These are phyloP conservation scores for Nothocercus nigrocapillus DNA, from an alignment of 2,113 vertebrate genomes.

Conservation along the genomic window DNA sequence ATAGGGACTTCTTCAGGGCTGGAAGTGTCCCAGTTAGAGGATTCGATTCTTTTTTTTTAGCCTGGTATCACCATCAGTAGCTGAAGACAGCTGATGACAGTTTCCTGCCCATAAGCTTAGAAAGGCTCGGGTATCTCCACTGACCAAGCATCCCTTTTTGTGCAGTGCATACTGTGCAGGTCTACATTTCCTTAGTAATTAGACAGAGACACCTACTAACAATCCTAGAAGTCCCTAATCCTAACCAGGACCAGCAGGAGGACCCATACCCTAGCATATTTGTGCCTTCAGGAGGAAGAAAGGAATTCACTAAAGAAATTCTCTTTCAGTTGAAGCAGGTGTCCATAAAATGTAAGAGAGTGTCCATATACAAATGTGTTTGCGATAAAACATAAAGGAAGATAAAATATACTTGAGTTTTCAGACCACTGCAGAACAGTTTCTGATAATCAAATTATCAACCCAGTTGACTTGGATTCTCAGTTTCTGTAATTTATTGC, in stretches of 20 bases:
- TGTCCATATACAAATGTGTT: not conserved
- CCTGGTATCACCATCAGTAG: not conserved
- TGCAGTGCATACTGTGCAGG: not conserved
- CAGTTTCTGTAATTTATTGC: not conserved
- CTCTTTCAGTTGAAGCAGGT: not conserved
- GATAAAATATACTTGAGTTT: not conserved
- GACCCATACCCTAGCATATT: not conserved
- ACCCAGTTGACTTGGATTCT: not conserved
- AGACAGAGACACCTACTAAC: not conserved
- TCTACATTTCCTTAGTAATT: not conserved
- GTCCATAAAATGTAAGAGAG: not conserved
- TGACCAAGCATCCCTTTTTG: accelerated
- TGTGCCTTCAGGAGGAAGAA: not conserved
- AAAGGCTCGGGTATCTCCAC: not conserved
- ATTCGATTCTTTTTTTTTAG: not conserved
- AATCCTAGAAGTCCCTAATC: not conserved
- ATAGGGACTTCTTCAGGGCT: not conserved
- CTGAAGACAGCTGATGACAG: not conserved
- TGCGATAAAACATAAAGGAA: slow-evolving; percentile 10
- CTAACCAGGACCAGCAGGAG: not conserved
- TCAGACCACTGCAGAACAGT: not conserved
- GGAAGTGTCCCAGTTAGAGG: not conserved
- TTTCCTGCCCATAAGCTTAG: not conserved
- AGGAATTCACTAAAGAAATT: not conserved
- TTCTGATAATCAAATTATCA: not conserved